A percentile compares a stretch with the other conserved stretches of the same genome.
Evolutionary conservation across 1,140 invertebrate species (phyloP).

Genomic region (Bombus waltoni): DNA sequence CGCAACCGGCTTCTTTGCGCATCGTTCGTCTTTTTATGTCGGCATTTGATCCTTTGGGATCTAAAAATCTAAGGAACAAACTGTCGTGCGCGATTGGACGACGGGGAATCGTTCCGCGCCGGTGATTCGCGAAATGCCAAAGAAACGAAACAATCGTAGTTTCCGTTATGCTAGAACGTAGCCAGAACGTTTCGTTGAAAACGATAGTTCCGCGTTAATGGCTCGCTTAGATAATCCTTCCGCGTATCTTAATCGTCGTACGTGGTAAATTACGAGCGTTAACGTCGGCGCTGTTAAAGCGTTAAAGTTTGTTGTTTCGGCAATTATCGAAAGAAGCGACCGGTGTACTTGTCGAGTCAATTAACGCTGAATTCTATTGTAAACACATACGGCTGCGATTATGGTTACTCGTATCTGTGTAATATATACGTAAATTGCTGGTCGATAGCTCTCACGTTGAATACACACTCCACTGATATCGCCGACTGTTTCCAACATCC

Average conservation of each 20-base stretch:
- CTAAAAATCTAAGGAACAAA: no score
- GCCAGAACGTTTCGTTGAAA: background rate
- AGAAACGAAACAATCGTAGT: background rate
- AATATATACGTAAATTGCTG: background rate
- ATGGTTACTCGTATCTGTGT: background rate
- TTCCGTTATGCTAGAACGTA: no score
- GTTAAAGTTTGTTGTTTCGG: no score
- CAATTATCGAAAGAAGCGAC: no score
- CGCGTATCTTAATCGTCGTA: background rate
- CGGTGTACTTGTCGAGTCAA: no score
- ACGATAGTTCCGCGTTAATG: background rate
- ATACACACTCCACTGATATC: accelerated
- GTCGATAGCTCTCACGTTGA: background rate
- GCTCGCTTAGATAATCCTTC: background rate
- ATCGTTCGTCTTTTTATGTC: background rate
- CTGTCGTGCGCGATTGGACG: no score
- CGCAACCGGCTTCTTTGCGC: background rate
- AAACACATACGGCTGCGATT: no score
- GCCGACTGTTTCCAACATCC: background rate
- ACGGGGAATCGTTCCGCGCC: no score
- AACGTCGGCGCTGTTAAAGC: accelerated
- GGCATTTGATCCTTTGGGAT: no score
- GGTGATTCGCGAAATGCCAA: background rate
- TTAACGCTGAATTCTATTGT: no score
- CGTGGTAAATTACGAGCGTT: background rate